Conservation (phyloP, 2,113 vertebrate genomes). For the Indicator indicator region DNA sequence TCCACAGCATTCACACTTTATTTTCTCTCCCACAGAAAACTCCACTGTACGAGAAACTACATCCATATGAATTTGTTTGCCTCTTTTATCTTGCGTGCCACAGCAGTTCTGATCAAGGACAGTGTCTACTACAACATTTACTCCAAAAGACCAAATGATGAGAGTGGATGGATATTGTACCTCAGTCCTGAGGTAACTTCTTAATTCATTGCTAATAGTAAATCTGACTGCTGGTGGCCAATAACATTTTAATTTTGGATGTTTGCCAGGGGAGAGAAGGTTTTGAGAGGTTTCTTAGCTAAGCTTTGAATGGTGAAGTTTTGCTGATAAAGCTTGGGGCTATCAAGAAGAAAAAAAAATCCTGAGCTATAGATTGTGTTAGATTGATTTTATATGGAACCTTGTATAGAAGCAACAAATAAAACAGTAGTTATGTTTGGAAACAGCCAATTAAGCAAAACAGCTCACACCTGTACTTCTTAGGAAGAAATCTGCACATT, state of each 20-base stretch:
- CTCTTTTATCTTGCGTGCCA: constrained; percentile 90
- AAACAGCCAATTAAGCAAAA: neutral
- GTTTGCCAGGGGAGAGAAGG: neutral
- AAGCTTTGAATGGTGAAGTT: neutral
- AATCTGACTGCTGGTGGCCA: neutral
- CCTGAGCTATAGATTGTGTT: neutral
- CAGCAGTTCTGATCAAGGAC: constrained; percentile 87
- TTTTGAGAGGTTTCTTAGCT: neutral
- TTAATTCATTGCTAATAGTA: neutral
- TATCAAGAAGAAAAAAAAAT: neutral
- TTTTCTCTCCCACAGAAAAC: constrained; percentile 81
- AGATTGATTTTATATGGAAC: neutral
- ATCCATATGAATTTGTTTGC: constrained; percentile 98
- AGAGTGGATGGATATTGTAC: constrained; percentile 85
- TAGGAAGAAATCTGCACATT: neutral
- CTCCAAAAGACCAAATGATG: constrained; percentile 79
- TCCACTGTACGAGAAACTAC: constrained; percentile 96
- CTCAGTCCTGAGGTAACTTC: constrained; percentile 77
- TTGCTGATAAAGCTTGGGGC: neutral
- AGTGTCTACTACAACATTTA: constrained; percentile 77
- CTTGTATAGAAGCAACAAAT: neutral
- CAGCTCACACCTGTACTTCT: neutral
- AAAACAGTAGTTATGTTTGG: neutral
- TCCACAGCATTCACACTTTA: neutral
- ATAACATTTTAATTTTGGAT: neutral